A percentile compares a stretch with the other conserved stretches of the same genome.
These are phyloP conservation scores for Reinhardtius hippoglossoides DNA, from an alignment of 2,113 vertebrate species.

Conservation along the genomic window DNA sequence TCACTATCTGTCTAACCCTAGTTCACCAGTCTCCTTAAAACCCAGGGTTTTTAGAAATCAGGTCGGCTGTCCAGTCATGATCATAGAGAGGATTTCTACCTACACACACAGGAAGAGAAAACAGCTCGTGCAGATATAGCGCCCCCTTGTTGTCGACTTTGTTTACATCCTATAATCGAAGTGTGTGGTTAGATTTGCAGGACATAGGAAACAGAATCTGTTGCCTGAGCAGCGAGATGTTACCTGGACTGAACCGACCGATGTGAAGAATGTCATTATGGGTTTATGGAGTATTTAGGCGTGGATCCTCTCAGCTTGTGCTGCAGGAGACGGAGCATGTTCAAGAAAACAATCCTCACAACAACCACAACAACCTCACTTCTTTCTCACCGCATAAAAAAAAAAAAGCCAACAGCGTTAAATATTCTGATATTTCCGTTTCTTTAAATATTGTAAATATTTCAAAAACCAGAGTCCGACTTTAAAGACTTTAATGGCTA, in stretches of 20 bases:
- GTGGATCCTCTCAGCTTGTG: slow-evolving; percentile 4
- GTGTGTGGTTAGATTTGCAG: background rate
- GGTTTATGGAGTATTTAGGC: background rate
- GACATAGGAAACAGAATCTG: background rate
- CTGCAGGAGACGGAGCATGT: slow-evolving; percentile 4
- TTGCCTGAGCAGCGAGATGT: background rate
- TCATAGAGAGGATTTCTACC: slow-evolving; percentile 7
- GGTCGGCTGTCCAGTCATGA: slow-evolving; percentile 32
- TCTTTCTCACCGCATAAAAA: slow-evolving; percentile 3
- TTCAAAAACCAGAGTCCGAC: background rate
- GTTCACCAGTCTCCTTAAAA: slow-evolving; percentile 1
- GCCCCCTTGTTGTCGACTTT: background rate
- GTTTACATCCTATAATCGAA: background rate
- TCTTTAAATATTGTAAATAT: slow-evolving; percentile 53
- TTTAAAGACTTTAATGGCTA: slow-evolving; percentile 33
- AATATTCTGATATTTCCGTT: slow-evolving; percentile 7
- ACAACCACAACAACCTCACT: slow-evolving; percentile 64
- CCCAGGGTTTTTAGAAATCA: slow-evolving; percentile 25
- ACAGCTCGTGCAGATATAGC: slow-evolving; percentile 1
- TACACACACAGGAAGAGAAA: background rate
- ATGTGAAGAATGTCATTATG: slow-evolving; percentile 9
- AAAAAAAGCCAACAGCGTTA: slow-evolving; percentile 2
- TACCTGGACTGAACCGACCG: too few relatives aligned
- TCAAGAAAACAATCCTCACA: slow-evolving; percentile 22
- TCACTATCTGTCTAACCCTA: slow-evolving; percentile 10